A percentile compares a stretch with the other conserved stretches of the same genome.
These are phyloP conservation scores for Druon quercuslanigerum DNA, from an alignment of 1,140 invertebrate species.

Conservation along the genomic window DNA sequence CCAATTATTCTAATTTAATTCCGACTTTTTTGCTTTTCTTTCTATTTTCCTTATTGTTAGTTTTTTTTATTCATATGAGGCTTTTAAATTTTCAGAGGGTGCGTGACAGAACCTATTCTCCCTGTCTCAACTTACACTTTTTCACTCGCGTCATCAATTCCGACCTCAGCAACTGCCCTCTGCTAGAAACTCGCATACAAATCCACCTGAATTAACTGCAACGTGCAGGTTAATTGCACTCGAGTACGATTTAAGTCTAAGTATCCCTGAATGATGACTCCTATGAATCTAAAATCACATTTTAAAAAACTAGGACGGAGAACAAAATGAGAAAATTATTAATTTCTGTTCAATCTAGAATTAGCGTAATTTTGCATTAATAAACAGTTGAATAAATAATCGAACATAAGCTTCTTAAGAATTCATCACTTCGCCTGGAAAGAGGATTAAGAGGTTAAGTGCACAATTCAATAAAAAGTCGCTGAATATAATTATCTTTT, in stretches of 20 bases:
- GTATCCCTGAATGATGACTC: conserved; percentile 48
- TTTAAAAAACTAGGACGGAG: background rate
- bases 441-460: conserved; percentile 31
- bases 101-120: conserved; percentile 18
- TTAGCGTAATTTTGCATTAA: conserved; percentile 14
- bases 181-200: conserved; percentile 37
- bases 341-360: background rate
- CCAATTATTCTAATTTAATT: background rate
- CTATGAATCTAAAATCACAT: background rate
- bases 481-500: background rate
- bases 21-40: background rate
- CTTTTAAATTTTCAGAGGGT: conserved; percentile 27
- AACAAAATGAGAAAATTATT: background rate
- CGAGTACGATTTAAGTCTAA: conserved; percentile 54
- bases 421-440: conserved; percentile 9
- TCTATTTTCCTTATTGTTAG: background rate
- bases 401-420: background rate
- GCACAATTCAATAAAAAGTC: background rate
- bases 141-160: conserved; percentile 21
- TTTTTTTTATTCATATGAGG: conserved; percentile 5
- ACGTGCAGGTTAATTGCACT: conserved; percentile 53
- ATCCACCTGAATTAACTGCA: conserved; percentile 51
- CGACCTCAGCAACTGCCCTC: conserved; percentile 30
- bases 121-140: conserved; percentile 20
- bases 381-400: conserved; percentile 4